Conservation (phyloP, 1,140 invertebrate species). For the Diachasma alloeum region DNA sequence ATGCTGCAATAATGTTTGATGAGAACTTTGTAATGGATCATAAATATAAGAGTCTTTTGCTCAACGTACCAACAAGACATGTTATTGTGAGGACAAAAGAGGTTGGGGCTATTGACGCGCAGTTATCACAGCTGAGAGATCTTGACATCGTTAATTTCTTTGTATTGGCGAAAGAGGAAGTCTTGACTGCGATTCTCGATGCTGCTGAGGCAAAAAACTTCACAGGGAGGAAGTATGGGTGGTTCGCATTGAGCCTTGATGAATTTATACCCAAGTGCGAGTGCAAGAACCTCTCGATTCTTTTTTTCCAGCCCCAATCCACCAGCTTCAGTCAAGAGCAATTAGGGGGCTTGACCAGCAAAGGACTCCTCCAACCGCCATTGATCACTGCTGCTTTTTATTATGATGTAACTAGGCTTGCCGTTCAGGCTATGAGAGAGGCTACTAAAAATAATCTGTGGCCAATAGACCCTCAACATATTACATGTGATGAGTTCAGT, state of each 20-base stretch:
- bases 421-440: conserved; percentile 79
- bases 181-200: conserved; percentile 76
- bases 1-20: conserved; percentile 91
- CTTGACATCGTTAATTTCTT: conserved; percentile 91
- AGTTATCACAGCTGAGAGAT: conserved; percentile 77
- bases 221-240: conserved; percentile 67
- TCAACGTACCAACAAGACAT: conserved; percentile 87
- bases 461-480: conserved; percentile 73
- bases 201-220: conserved; percentile 49
- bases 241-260: conserved; percentile 69
- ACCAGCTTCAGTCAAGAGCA: conserved; percentile 46
- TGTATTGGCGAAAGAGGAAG: conserved; percentile 75
- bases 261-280: conserved; percentile 49
- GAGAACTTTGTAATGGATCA: conserved; percentile 89
- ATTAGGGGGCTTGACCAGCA: conserved; percentile 67
- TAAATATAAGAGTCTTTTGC: conserved; percentile 87
- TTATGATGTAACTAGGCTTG: conserved; percentile 80
- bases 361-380: conserved; percentile 42
- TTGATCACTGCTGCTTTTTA: conserved; percentile 78
- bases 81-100: conserved; percentile 75
- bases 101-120: conserved; percentile 66
- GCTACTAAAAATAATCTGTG: conserved; percentile 72
- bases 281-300: conserved; percentile 48
- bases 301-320: conserved; percentile 50
- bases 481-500: conserved; percentile 80